Evolutionary conservation across 2,888 invertebrate species (phyloP).

Genomic region (Trilocha varians): DNA sequence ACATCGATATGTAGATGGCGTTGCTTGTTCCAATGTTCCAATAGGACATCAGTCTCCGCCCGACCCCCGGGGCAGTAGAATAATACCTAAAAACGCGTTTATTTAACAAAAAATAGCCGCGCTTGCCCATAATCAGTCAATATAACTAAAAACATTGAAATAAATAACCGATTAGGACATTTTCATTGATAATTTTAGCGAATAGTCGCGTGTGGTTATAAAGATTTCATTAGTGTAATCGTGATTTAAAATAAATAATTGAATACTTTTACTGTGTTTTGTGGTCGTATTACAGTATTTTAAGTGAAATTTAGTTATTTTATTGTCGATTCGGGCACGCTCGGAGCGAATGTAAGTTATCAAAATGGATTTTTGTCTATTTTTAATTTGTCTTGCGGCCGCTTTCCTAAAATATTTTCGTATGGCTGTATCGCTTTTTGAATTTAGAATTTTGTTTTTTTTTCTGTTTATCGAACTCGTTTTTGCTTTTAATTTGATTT

Average conservation of each 20-base stretch:
- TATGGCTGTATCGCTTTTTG: neutral
- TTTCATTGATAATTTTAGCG: too few species aligned
- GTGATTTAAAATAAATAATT: conserved; percentile 7
- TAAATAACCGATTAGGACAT: too few species aligned
- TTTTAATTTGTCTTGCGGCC: neutral
- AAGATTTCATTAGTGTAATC: conserved; percentile 8
- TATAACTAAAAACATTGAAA: neutral
- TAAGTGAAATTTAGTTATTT: neutral
- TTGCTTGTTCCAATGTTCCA: conserved; percentile 11
- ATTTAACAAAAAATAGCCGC: conserved; percentile 5
- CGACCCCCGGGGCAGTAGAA: conserved; percentile 36
- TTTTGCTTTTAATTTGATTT: too few species aligned
- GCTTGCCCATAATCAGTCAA: neutral
- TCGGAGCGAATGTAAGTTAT: neutral
- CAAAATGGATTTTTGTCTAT: neutral
- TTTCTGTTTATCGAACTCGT: too few species aligned
- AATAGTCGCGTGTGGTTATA: too few species aligned
- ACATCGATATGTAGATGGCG: conserved; percentile 35
- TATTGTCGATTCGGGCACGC: neutral
- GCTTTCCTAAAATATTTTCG: neutral
- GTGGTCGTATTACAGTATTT: neutral
- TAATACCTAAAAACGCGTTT: conserved; percentile 10
- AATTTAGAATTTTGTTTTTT: neutral
- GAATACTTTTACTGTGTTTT: neutral
- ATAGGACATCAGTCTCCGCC: conserved; percentile 54